Conservation (phyloP, 2,888 invertebrate genomes). For the Himalopsyche anomala region DNA sequence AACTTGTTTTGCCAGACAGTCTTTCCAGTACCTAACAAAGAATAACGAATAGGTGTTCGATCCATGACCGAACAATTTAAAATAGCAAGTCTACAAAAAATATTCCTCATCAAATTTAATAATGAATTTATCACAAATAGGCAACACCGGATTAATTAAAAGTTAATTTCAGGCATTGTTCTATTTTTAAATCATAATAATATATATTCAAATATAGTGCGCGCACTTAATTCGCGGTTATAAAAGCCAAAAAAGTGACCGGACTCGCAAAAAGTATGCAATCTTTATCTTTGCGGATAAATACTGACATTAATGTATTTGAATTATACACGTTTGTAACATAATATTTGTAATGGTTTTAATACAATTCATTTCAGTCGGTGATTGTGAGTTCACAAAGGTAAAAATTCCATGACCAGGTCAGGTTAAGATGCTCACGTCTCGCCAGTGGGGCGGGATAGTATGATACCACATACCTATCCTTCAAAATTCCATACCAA, state of each 20-base stretch:
- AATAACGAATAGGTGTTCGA: not conserved
- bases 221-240: not conserved
- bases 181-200: not conserved
- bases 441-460: conserved; percentile 25
- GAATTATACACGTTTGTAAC: not conserved
- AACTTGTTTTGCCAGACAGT: conserved; percentile 37
- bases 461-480: conserved; percentile 28
- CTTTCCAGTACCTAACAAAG: not conserved
- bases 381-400: not conserved
- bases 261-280: too few species aligned
- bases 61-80: not conserved
- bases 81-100: not conserved
- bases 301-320: not conserved
- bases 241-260: not conserved
- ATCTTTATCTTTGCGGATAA: not conserved
- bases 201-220: not conserved
- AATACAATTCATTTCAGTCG: not conserved
- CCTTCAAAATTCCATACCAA: conserved; percentile 12
- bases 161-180: not conserved
- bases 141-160: too few species aligned
- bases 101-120: not conserved
- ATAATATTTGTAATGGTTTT: not conserved
- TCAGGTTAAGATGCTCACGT: not conserved
- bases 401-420: conserved; percentile 11
- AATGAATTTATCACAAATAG: not conserved